Conservation (phyloP, 2,888 invertebrate genomes). For the Drosophila tanythrix region DNA sequence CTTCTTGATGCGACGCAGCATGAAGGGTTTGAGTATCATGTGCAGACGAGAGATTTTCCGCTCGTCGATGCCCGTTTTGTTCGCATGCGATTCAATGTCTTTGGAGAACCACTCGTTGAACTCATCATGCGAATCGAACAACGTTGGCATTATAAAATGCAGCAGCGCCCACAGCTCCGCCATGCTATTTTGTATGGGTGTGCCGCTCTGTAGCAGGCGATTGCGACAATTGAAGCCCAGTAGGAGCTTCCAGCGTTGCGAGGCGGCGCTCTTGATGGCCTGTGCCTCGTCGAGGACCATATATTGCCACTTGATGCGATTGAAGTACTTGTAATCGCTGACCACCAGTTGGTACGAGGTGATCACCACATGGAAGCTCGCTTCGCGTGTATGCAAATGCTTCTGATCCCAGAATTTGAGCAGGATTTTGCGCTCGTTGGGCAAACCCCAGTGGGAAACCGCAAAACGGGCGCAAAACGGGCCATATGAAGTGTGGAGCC, state of each 20-base stretch:
- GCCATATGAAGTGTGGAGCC: constrained; percentile 97
- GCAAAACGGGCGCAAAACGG: constrained; percentile 95
- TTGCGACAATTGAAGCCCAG: constrained; percentile 96
- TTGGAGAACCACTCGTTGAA: constrained; percentile 98
- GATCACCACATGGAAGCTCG: constrained; percentile 97
- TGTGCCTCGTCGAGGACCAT: constrained; percentile 99
- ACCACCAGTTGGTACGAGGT: constrained; percentile 98
- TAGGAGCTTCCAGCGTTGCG: constrained; percentile 97
- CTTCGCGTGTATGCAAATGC: constrained; percentile 94
- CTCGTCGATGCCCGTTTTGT: constrained; percentile 97
- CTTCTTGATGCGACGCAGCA: constrained; percentile 98
- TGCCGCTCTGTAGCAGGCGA: constrained; percentile 95
- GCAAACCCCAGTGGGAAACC: constrained; percentile 91
- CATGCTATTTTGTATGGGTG: constrained; percentile 99
- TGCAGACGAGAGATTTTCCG: constrained; percentile 97
- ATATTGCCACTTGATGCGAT: constrained; percentile 97
- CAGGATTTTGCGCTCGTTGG: constrained; percentile 94
- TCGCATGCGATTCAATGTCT: constrained; percentile 97
- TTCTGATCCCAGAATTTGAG: constrained; percentile 98
- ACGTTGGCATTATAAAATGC: constrained; percentile 96
- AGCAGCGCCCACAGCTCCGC: constrained; percentile 98
- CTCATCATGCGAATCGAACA: constrained; percentile 90
- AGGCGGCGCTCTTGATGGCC: constrained; percentile 98
- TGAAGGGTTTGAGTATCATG: constrained; percentile 98
- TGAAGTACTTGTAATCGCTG: constrained; percentile 97